Evolutionary conservation across 2,888 invertebrate genomes (phyloP).

Genomic region (Macrosiphum euphorbiae): DNA sequence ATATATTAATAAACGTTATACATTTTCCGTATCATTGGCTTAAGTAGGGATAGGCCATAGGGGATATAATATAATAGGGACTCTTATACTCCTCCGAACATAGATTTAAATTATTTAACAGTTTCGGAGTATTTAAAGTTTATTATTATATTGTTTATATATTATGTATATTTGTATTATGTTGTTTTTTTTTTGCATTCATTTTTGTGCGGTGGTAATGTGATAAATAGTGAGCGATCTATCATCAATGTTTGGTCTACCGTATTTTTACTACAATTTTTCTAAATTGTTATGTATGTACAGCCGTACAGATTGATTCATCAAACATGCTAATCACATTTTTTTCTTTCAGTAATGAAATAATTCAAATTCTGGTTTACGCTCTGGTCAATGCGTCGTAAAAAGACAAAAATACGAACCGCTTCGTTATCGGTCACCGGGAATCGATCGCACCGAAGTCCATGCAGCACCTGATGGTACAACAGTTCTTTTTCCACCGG

Average conservation of each 20-base stretch:
- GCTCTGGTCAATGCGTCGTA: not conserved
- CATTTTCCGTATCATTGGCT: not conserved
- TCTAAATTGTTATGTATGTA: not conserved
- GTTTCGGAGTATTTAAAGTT: not conserved
- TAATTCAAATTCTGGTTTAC: not conserved
- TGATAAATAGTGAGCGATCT: not conserved
- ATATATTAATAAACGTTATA: not conserved
- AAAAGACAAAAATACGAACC: conserved; percentile 74
- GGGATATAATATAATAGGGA: too few relatives aligned
- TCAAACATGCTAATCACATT: not conserved
- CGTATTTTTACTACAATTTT: not conserved
- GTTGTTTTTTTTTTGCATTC: too few relatives aligned
- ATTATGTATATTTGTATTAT: too few relatives aligned
- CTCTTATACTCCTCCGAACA: not conserved
- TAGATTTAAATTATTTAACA: not conserved
- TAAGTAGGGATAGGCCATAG: not conserved
- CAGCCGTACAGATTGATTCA: not conserved
- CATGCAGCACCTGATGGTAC: conserved; percentile 93
- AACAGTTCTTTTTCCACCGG: conserved; percentile 93
- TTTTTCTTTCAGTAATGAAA: not conserved
- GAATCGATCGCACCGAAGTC: conserved; percentile 89
- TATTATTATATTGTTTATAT: not conserved
- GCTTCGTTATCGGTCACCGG: conserved; percentile 96
- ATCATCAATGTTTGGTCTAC: not conserved
- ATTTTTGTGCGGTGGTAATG: not conserved